Conservation (phyloP, 1,140 invertebrate genomes). For the Zaprionus capensis region DNA sequence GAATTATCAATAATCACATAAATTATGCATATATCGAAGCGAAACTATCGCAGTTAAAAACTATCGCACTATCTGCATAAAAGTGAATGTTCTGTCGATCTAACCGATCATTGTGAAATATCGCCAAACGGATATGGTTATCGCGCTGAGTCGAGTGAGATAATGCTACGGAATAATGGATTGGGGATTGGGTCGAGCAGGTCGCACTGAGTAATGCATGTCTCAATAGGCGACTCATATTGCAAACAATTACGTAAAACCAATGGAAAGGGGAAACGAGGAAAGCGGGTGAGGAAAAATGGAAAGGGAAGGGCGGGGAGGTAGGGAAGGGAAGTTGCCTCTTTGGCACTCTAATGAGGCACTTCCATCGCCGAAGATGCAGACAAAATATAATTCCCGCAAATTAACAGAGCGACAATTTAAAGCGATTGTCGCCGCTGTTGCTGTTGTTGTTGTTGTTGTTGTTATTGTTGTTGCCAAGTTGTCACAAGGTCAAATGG, state of each 20-base stretch:
- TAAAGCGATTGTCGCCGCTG: slow-evolving; percentile 39
- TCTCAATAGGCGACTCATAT: slow-evolving; percentile 26
- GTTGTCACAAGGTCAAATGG: slow-evolving; percentile 33
- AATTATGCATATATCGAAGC: slow-evolving; percentile 5
- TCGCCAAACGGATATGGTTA: slow-evolving; percentile 5
- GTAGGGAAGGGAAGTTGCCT: neutral
- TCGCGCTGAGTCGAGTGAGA: neutral
- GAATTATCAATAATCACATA: slow-evolving; percentile 29
- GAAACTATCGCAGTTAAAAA: neutral
- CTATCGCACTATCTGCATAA: slow-evolving; percentile 21
- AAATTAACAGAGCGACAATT: slow-evolving; percentile 52
- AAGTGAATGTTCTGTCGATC: slow-evolving; percentile 18
- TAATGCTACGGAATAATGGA: neutral
- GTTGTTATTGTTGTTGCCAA: slow-evolving; percentile 6
- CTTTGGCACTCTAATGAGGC: slow-evolving; percentile 16
- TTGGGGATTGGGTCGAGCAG: neutral
- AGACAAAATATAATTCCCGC: slow-evolving; percentile 55
- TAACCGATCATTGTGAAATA: neutral
- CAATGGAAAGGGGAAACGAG: neutral
- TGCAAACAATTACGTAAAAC: slow-evolving; percentile 32
- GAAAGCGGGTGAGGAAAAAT: neutral
- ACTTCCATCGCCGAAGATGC: slow-evolving; percentile 39
- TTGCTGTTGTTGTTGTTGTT: slow-evolving; percentile 23
- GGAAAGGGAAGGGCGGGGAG: neutral
- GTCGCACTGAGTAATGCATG: neutral